phyloP scores from a whole-genome alignment of 1,140 invertebrate genomes.

The Gryon sp. region DNA sequence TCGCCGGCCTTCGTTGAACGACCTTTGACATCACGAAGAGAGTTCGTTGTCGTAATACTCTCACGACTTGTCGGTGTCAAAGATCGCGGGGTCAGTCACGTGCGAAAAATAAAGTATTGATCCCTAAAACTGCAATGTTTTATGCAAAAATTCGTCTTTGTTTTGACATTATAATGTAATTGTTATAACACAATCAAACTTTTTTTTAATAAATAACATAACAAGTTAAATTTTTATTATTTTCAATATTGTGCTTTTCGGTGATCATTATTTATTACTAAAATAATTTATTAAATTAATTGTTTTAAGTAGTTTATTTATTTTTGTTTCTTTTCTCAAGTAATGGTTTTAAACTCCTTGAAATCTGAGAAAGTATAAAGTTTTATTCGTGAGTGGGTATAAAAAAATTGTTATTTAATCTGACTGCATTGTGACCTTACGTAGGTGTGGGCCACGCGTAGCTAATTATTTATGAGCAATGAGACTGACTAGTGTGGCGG shows the following conservation, averaged over 20 bases:
- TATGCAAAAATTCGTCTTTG: constrained; percentile 16
- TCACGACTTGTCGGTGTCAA: constrained; percentile 61
- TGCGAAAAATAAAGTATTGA: constrained; percentile 63
- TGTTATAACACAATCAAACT: not conserved
- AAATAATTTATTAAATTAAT: no score
- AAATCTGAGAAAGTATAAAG: no score
- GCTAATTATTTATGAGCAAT: constrained; percentile 78
- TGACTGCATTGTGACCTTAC: constrained; percentile 66
- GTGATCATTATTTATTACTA: no score
- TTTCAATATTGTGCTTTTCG: no score
- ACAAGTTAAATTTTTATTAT: no score
- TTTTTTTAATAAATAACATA: no score
- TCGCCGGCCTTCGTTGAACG: constrained; percentile 60
- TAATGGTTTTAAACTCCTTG: no score
- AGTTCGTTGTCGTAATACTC: constrained; percentile 64
- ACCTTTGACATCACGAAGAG: constrained; percentile 64
- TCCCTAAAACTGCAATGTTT: constrained; percentile 33
- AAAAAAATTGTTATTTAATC: not conserved
- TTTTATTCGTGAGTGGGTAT: no score
- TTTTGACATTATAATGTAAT: no score
- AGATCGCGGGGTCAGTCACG: constrained; percentile 62
- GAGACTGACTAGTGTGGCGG: constrained; percentile 61
- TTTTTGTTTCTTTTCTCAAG: no score
- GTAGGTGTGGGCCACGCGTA: constrained; percentile 76
- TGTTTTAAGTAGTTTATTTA: no score